Evolutionary conservation across 2,797 vertebrate species (phyloP).

Genomic region (Bradypodion ventrale): DNA sequence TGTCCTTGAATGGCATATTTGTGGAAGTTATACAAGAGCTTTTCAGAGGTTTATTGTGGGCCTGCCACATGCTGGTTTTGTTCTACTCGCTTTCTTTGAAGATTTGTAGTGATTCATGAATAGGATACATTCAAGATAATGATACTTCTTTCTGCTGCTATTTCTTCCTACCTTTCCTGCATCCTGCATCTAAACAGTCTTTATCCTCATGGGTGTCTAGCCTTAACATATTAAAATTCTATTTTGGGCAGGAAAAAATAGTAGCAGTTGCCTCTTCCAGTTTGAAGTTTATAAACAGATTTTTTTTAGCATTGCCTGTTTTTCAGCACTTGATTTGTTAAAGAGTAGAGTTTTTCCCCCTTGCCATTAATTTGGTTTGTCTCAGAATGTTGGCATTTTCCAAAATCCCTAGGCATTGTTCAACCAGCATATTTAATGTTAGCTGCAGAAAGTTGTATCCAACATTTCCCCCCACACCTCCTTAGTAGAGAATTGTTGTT

Average conservation of each 20-base stretch:
- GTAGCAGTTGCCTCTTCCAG: background rate
- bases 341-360: background rate
- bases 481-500: background rate
- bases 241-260: background rate
- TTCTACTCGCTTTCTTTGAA: conserved; percentile 23
- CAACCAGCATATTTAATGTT: too few relatives aligned
- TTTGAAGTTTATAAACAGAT: background rate
- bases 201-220: background rate
- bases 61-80: background rate
- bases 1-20: background rate
- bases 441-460: too few relatives aligned
- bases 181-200: background rate
- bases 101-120: background rate
- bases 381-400: too few relatives aligned
- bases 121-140: background rate
- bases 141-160: background rate
- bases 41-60: background rate
- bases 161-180: background rate
- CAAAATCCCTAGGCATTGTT: too few relatives aligned
- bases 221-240: background rate
- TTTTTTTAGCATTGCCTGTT: background rate
- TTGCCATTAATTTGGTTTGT: background rate
- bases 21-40: background rate
- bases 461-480: too few relatives aligned
- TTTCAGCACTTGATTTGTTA: background rate